A percentile compares a stretch with the other conserved stretches of the same genome.
Evolutionary conservation across 2,888 invertebrate genomes (phyloP).

Genomic region (Drosophila ustulata): DNA sequence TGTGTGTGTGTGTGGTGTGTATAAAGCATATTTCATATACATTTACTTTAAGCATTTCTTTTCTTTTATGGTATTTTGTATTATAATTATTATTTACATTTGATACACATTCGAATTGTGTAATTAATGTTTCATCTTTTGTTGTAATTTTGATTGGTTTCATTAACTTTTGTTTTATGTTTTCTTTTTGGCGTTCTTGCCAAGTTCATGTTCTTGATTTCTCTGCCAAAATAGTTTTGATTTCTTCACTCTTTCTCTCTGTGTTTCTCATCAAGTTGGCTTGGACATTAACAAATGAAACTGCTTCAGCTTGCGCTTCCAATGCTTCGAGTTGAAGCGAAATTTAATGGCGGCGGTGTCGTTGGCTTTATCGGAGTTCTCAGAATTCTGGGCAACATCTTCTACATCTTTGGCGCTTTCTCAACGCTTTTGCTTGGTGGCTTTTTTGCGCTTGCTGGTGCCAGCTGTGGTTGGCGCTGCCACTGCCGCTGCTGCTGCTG

Average conservation of each 20-base stretch:
- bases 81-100: constrained; percentile 55
- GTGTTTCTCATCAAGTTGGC: constrained; percentile 28
- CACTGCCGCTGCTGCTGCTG: constrained; percentile 44
- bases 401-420: constrained; percentile 32
- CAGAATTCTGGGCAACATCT: constrained; percentile 9
- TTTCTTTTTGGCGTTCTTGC: constrained; percentile 2
- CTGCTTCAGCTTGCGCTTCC: constrained; percentile 69
- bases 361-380: constrained; percentile 7
- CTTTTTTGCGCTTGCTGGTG: constrained; percentile 83
- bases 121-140: constrained; percentile 48
- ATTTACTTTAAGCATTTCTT: constrained; percentile 38
- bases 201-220: constrained; percentile 12
- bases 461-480: constrained; percentile 50
- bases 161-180: constrained; percentile 1
- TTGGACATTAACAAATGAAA: constrained; percentile 68
- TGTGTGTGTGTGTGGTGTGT: constrained; percentile 19
- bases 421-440: constrained; percentile 84
- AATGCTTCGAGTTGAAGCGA: constrained; percentile 73
- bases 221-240: constrained; percentile 22
- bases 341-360: constrained; percentile 64
- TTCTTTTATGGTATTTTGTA: constrained; percentile 1
- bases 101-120: constrained; percentile 57
- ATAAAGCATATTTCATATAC: constrained; percentile 63
- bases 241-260: constrained; percentile 11
- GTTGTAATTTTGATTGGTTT: constrained; percentile 49